Evolutionary conservation across 2,113 vertebrate species (phyloP), one percentile per base, ranked within the genome.

Genomic region (Pteruthius melanotis): DNA sequence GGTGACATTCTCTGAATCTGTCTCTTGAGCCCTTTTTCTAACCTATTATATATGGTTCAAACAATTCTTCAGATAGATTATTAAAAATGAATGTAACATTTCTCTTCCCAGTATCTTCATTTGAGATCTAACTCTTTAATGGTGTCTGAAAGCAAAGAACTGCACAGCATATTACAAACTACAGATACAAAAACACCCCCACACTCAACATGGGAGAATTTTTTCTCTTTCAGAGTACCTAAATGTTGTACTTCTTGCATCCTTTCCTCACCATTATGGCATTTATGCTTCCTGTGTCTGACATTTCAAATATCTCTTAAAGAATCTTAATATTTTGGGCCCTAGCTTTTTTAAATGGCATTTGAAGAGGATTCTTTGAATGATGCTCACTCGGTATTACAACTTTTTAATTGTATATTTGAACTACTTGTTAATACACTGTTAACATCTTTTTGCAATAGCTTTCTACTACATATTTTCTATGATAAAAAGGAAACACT

Each of bases 71-170:
- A 81, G 81, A 40, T 57, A 88, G 78, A 24, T 71, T 85, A 81
- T 86, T 89, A 94, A 87, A 89, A 78, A 75, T 60, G 70, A 87
- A 94, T 68, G 14, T 54, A 96, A 89, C 52, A 64, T 52, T 88
- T 89, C 37, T 65, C 31, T 88, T 87, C 18, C 27, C 40, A 17
- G 6, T 72, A 68, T 88, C 89, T 83, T 88, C 49, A 60, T 44
- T 87, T 89, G 52, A 59, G 60, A 89, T 83, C 79, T 76, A 80
- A 72, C 59, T 65, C 63, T 72, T 87, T 68, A 83, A 74, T 12
- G 18, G n/a, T 23, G 37, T 79, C 78, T 85, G 74, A 88, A 94
- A 88, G 64, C 45, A 88, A 60, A 77, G 8, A 33, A 40, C 17
- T 21, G 5, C 31, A 47, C 50, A 59, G 35, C 40, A 59, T 26